phyloP scores from a whole-genome alignment of 2,113 vertebrate species.

The Callithrix jacchus region DNA sequence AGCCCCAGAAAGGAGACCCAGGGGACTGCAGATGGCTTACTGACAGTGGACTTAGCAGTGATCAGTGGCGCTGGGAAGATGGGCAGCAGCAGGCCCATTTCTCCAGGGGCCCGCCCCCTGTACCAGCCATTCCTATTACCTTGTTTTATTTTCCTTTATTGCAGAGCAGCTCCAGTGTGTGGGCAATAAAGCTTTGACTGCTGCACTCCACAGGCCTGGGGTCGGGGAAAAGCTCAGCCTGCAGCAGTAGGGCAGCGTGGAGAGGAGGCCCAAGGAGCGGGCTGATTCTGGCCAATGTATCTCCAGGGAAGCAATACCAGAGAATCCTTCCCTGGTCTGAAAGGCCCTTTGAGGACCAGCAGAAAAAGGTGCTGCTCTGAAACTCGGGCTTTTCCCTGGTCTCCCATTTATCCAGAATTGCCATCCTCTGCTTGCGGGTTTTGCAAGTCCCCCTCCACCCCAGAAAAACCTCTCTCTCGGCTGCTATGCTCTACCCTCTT shows the following conservation, averaged over 20 bases:
- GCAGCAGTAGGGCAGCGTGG: not conserved
- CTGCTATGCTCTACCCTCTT: not conserved
- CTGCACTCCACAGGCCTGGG: slow-evolving; percentile 11
- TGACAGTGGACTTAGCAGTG: not conserved
- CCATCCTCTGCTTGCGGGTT: not conserved
- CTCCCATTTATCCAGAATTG: not conserved
- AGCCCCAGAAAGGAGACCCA: not conserved
- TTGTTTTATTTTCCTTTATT: slow-evolving; percentile 61
- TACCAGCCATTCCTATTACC: slow-evolving; percentile 30
- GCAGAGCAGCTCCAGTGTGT: not conserved
- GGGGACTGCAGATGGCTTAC: not conserved
- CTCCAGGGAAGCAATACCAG: not conserved
- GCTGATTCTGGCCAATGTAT: not conserved
- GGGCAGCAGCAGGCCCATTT: not conserved
- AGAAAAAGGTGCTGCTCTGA: not conserved
- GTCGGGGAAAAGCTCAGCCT: not conserved
- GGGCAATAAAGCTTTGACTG: slow-evolving; percentile 44
- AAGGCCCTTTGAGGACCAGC: slow-evolving; percentile 32
- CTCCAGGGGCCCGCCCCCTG: not conserved
- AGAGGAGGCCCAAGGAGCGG: not conserved
- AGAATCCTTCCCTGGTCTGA: not conserved
- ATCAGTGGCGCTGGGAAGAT: slow-evolving; percentile 18
- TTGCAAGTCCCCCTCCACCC: no score
- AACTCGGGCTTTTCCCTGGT: not conserved
- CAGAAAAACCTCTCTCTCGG: not conserved